These are phyloP conservation scores for Drosophila diplacantha DNA, from an alignment of 2,888 invertebrate species.

Conservation along the genomic window DNA sequence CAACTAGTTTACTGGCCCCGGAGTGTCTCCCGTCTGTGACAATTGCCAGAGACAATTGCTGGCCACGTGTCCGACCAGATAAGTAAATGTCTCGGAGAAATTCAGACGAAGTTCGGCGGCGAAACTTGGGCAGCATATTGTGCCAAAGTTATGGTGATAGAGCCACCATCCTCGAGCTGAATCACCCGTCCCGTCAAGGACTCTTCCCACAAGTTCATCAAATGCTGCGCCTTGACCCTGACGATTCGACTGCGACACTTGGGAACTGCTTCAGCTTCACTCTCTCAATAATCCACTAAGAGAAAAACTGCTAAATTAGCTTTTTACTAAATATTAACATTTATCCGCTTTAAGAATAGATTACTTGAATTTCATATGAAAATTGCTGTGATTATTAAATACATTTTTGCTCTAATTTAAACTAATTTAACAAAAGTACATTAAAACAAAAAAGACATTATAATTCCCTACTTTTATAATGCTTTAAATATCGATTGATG, in stretches of 20 bases:
- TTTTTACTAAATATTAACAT: background rate
- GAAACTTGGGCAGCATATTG: constrained; percentile 58
- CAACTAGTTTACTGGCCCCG: constrained; percentile 35
- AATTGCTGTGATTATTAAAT: background rate
- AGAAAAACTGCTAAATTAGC: background rate
- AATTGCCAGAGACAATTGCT: constrained; percentile 55
- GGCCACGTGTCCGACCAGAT: constrained; percentile 58
- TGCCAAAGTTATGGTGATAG: constrained; percentile 58
- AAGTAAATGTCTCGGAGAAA: constrained; percentile 34
- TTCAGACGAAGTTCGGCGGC: constrained; percentile 51
- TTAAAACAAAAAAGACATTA: background rate
- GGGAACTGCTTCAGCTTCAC: constrained; percentile 8
- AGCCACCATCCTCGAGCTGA: constrained; percentile 2
- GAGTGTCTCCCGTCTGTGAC: constrained; percentile 31
- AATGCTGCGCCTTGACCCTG: constrained; percentile 55
- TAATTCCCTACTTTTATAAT: background rate
- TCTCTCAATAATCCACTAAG: constrained; percentile 1
- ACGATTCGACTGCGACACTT: constrained; percentile 27
- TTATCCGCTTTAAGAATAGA: background rate
- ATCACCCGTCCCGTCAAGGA: constrained; percentile 10
- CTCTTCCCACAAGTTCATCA: constrained; percentile 51
- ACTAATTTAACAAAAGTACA: background rate
- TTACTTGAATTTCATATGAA: background rate
- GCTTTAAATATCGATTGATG: background rate
- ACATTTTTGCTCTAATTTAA: background rate